A percentile compares a stretch with the other conserved stretches of the same genome.
phyloP scores from a whole-genome alignment of 2,888 invertebrate species.

The Athetis lepigone region DNA sequence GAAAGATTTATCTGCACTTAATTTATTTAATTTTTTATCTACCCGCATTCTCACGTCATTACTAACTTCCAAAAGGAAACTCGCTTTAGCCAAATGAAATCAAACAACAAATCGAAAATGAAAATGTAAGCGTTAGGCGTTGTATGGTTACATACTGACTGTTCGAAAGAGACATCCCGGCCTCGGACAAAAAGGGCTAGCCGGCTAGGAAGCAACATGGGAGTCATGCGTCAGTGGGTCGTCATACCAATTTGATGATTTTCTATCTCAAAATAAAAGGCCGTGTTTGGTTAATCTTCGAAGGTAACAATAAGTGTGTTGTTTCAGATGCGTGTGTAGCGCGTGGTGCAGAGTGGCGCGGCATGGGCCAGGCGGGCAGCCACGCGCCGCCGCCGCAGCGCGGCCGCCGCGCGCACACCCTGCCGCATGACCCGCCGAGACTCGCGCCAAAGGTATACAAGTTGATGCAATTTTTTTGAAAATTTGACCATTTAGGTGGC shows the following conservation, averaged over 20 bases:
- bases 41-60: not conserved
- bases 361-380: conserved; percentile 89
- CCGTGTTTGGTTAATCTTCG: too few relatives aligned
- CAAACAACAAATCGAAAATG: too few relatives aligned
- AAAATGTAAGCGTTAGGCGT: too few relatives aligned
- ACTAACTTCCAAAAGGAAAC: not conserved
- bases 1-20: not conserved
- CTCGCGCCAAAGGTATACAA: conserved; percentile 83
- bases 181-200: too few relatives aligned
- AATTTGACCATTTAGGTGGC: too few relatives aligned
- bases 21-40: not conserved
- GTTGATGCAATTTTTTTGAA: too few relatives aligned
- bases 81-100: not conserved
- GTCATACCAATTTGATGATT: too few relatives aligned
- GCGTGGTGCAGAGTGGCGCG: conserved; percentile 54
- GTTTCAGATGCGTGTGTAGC: conserved; percentile 76
- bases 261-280: too few relatives aligned
- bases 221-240: too few relatives aligned
- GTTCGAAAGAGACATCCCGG: too few relatives aligned
- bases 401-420: conserved; percentile 80
- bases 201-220: too few relatives aligned
- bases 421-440: conserved; percentile 85
- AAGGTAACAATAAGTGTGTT: conserved; percentile 4
- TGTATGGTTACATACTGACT: too few relatives aligned
- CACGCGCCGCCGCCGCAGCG: conserved; percentile 78